Evolutionary conservation across 2,888 invertebrate species (phyloP).

Genomic region (Tanypteryx hageni): DNA sequence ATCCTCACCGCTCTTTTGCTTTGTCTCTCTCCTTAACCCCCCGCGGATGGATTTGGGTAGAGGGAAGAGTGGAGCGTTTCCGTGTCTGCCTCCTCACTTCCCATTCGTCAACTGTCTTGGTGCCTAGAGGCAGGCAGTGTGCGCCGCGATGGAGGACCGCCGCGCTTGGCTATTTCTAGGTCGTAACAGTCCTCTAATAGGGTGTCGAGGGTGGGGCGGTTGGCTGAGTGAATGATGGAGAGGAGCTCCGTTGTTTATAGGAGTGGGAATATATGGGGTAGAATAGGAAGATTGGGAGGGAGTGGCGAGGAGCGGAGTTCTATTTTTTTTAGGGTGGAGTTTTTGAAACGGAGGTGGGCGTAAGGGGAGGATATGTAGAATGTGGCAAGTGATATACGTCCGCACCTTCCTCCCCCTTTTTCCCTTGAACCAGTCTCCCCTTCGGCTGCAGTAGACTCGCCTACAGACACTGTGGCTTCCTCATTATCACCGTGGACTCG

Average conservation of each 20-base stretch:
- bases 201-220: not conserved
- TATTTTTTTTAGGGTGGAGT: not conserved
- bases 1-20: not conserved
- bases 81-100: not conserved
- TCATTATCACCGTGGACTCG: slow-evolving; percentile 48
- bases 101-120: not conserved
- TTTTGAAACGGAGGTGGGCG: not conserved
- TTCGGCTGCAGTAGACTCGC: slow-evolving; percentile 45
- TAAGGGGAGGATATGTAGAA: not conserved
- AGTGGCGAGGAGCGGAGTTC: not conserved
- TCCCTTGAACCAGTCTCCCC: not conserved
- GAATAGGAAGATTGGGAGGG: not conserved
- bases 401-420: not conserved
- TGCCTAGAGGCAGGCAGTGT: not conserved
- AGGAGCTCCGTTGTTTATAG: not conserved
- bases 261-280: not conserved
- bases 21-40: not conserved
- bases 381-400: not conserved
- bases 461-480: slow-evolving; percentile 57
- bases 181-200: not conserved
- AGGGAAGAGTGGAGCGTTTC: not conserved
- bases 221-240: not conserved
- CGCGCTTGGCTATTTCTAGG: not conserved
- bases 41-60: not conserved
- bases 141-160: not conserved